Percentiles rank a stretch among this genome's conserved stretches.
phyloP scores from a whole-genome alignment of 1,140 invertebrate species.

The Bombus waltoni region DNA sequence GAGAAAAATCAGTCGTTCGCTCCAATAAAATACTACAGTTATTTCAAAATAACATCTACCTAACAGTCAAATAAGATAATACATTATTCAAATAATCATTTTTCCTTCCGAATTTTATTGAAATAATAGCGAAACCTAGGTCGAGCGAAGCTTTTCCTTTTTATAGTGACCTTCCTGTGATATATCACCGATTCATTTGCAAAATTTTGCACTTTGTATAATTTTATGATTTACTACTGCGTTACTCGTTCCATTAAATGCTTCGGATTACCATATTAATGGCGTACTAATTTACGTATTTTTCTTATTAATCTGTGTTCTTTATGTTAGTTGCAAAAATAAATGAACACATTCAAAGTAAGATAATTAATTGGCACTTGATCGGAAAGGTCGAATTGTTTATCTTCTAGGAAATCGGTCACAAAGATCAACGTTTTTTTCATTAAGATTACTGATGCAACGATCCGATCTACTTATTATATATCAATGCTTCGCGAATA shows the following conservation, averaged over 20 bases:
- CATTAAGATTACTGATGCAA: too few species aligned
- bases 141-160: not conserved
- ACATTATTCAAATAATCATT: not conserved
- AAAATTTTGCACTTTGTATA: not conserved
- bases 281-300: not conserved
- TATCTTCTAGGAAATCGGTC: too few species aligned
- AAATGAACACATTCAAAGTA: too few species aligned
- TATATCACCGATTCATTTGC: not conserved
- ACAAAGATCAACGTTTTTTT: too few species aligned
- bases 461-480: too few species aligned
- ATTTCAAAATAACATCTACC: not conserved
- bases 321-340: not conserved
- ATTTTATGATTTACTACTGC: not conserved
- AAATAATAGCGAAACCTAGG: not conserved
- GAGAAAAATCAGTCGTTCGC: too few species aligned
- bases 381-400: too few species aligned
- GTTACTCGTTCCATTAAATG: not conserved
- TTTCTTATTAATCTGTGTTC: not conserved
- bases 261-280: not conserved
- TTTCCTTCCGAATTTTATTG: not conserved
- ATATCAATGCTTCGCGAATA: too few species aligned
- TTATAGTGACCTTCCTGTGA: not conserved
- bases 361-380: too few species aligned
- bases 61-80: too few species aligned
- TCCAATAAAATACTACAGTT: not conserved